Evolutionary conservation across 2,888 invertebrate species (phyloP), one percentile per base, ranked within the genome.

Genomic region (Lepidocyrtinus sp.): DNA sequence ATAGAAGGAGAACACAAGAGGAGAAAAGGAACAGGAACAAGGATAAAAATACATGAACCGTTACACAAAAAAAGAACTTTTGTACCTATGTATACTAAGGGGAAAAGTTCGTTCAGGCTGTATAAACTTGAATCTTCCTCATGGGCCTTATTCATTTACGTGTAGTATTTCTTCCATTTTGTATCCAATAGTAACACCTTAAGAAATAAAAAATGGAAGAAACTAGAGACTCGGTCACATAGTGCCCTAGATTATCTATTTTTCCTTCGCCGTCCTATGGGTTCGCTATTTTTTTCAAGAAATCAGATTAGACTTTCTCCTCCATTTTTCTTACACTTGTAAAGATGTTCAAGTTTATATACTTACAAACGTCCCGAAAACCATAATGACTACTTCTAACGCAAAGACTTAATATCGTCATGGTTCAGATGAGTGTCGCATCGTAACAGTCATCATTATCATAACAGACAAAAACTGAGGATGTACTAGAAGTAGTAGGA

Each of bases 131-230:
- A 76, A 71, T 76, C 65, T 71, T 76, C 65, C 70, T 76, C 55
- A 55, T 69, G 63, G 63, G 69, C 15, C 75, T 75, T 75, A 69
- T 75, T 75, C 76, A 70, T 76, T 76, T 76, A 70, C 70, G 63
- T 75, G 55, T 25, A n/a, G n/a, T n/a, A 46, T 65, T 65, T 36
- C 50, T 9, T 75, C 21, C 61, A 36, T 61, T 36, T 67, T 46
- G n/a, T n/a, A n/a, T n/a, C n/a, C n/a, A n/a, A n/a, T n/a, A n/a
- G n/a, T 55, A 64, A 27, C n/a, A 46, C 63, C 12, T 22, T 17
- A 19, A 26, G 9, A 7, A 61, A 5, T 15, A 27, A 21, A 21
- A 22, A 50, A 24, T 21, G 25, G 36, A 61, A 25, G 71, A 71
- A 67, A 21, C 45, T n/a, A 36, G 36, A 12, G 70, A 76, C 76